Conservation (phyloP, 2,113 vertebrate species). For the Holacanthus passer region DNA sequence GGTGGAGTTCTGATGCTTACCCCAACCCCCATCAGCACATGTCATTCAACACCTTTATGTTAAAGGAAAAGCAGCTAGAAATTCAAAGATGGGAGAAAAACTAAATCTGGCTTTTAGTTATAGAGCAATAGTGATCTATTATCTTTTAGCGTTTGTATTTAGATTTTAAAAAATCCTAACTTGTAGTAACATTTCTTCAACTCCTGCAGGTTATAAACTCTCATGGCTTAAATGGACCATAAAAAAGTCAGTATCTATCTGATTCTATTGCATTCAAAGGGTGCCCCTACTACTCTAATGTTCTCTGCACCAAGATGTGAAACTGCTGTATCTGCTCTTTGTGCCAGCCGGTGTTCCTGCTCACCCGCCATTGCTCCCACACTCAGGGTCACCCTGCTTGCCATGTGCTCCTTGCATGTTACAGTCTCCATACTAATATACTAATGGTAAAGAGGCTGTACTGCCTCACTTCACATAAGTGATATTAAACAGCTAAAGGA, state of each 20-base stretch:
- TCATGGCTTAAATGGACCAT: background rate
- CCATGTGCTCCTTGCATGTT: conserved; percentile 74
- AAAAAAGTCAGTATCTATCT: background rate
- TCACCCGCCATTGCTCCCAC: conserved; percentile 44
- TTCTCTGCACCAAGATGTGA: background rate
- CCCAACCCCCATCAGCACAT: conserved; percentile 41
- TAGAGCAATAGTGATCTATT: background rate
- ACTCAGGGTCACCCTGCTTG: conserved; percentile 68
- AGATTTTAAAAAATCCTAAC: background rate
- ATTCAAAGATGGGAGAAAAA: conserved; percentile 9
- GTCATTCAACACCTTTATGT: conserved; percentile 40
- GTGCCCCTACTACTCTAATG: accelerated
- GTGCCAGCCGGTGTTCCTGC: background rate
- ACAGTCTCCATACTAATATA: background rate
- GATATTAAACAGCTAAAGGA: background rate
- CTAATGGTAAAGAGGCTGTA: background rate
- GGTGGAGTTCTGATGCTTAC: conserved; percentile 48
- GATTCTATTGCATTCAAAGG: background rate
- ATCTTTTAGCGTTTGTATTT: background rate
- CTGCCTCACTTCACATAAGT: background rate
- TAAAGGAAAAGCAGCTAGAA: background rate
- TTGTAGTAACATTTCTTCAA: background rate
- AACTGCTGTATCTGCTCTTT: conserved; percentile 16
- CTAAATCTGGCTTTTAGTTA: background rate
- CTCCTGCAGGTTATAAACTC: background rate